Evolutionary conservation across 2,797 vertebrate genomes (phyloP), one percentile per base, ranked within the genome.

Genomic region (Fundulus diaphanus): DNA sequence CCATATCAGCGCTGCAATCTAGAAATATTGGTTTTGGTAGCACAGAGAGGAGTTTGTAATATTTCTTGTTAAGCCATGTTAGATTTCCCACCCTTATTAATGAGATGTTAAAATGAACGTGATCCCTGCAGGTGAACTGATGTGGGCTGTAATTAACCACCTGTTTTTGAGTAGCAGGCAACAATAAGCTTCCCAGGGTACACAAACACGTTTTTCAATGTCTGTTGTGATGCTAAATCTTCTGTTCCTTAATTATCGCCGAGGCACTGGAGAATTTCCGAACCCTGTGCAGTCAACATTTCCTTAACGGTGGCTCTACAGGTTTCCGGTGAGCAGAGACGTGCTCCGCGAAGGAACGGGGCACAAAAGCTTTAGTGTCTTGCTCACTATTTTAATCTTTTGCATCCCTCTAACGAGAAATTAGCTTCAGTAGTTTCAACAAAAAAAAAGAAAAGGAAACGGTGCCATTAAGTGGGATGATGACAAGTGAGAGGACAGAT

Each of bases 141-240:
- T 78, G 82, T 74, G 37, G 52, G 46, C 33, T 68, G 31, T 78
- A 80, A 90, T 88, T 76, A 85, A 66, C 70, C 57, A 76, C 67
- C 35, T 72, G 22, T 74, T 59, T 74, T 75, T 37, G 35, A 87
- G 73, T 46, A 48, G 68, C 78, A 73, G 68, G 78, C 86, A 81
- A 82, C 77, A 68, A 85, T 78, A 27, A 83, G 70, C 80, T 59
- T 80, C 84, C 86, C 85, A 78, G 24, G 69, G 78, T 67, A 76
- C 20, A 15, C 33, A 76, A 72, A 76, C 81, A 79, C 72, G 61
- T 68, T 68, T 79, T 61, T 59, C 44, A 54, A 35, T 27, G 51
- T 86, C 86, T 86, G 86, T 73, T 83, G 80, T 79, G 81, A 79
- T 78, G 82, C 65, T 78, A 46, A 4, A 71, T 74, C 70, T 77